Evolutionary conservation across 2,888 invertebrate genomes (phyloP), one percentile per base, ranked within the genome.

Genomic region (Limnephilus auricula): DNA sequence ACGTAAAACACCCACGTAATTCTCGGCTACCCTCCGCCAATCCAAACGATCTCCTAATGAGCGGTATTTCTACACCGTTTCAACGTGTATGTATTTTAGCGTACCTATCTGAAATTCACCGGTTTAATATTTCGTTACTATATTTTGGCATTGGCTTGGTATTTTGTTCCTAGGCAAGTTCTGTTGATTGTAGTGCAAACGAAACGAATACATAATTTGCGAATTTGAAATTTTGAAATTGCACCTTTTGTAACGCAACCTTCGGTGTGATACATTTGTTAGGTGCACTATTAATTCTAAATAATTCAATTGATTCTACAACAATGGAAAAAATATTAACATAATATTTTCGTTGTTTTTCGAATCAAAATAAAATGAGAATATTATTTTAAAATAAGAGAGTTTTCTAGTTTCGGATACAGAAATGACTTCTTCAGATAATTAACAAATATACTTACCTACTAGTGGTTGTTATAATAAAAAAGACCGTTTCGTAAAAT

Each of bases 1-100:
- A 78, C 65, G 87, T 88, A 88, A 88, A 88, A 88, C 37, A 79
- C 78, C 78, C 87, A 78, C 87, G 87, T 88, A 88, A 79, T 88
- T 88, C 31, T 37, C 79, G 87, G 87, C 78, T 88, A 88, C 87
- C 79, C 87, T 30, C 25, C 25, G 32, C 87, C 87, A 78, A 88
- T 88, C 65, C 87, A 78, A 88, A 88, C 34, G 4, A 40, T n/a
- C 79, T 79, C 78, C n/a, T 88, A 88, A 88, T 88, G 87, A 88
- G 87, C n/a, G 87, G 34, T 88, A 30, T 85, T 85, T 34, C 65
- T 65, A 9, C n/a, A 40, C 15, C 45, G 40, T 85, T 82, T 25
- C 82, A 25, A 32, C 82, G 9, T 32, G 25, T 82, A 25, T n/a
- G 82, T 34, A 32, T 82, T 37, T 65, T 37, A 34, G 34, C 82